These are phyloP conservation scores for Liolophura sinensis DNA, from an alignment of 1,140 invertebrate genomes.

Conservation along the genomic window DNA sequence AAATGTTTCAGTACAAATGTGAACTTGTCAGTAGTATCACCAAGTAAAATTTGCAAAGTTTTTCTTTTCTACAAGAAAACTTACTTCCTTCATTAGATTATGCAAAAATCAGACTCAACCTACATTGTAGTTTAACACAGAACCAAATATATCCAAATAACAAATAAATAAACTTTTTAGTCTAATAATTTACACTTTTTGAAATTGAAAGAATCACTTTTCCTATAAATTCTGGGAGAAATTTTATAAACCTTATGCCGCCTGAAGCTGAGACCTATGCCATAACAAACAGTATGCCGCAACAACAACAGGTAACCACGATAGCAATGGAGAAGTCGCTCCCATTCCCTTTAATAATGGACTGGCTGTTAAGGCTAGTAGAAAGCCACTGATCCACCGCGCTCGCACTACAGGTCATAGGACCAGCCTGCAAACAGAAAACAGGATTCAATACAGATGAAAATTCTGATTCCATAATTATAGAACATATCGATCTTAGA, in stretches of 20 bases:
- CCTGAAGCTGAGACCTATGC: conserved; percentile 29
- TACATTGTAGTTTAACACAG: not conserved
- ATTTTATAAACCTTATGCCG: conserved; percentile 25
- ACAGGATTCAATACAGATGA: not conserved
- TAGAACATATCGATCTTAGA: too few species aligned
- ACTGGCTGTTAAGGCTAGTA: conserved; percentile 31
- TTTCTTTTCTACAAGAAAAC: conserved; percentile 6
- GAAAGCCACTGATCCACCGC: conserved; percentile 29
- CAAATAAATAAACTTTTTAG: not conserved
- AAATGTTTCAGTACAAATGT: not conserved
- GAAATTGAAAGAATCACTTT: not conserved
- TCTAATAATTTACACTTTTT: not conserved
- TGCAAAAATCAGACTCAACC: not conserved
- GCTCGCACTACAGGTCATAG: conserved; percentile 23
- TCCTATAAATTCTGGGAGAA: not conserved
- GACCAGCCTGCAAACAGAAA: conserved; percentile 21
- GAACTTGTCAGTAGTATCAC: conserved; percentile 7
- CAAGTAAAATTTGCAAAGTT: conserved; percentile 6
- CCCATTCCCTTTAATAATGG: conserved; percentile 33
- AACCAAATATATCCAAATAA: not conserved
- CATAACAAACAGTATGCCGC: conserved; percentile 30
- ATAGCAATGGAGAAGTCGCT: conserved; percentile 37
- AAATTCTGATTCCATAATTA: not conserved
- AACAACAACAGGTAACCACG: conserved; percentile 37
- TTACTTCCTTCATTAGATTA: not conserved